Percentiles rank a stretch among this genome's conserved stretches.
phyloP scores from a whole-genome alignment of 2,113 vertebrate genomes.

The Sander vitreus region DNA sequence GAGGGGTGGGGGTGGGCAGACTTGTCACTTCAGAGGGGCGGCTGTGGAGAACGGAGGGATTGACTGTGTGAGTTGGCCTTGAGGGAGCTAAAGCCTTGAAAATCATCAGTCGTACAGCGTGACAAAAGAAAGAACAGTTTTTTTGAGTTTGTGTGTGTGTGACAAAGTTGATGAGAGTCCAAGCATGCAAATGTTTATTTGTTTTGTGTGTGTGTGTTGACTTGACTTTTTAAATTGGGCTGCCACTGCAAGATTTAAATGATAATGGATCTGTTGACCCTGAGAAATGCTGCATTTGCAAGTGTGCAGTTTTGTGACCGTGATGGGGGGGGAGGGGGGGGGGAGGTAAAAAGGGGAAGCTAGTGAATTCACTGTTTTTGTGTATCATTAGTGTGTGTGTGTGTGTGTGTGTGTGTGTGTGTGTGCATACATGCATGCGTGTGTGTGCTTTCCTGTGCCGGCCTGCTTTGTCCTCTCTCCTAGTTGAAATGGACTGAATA shows the following conservation, averaged over 20 bases:
- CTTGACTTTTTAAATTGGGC: slow-evolving; percentile 62
- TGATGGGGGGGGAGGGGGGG: background rate
- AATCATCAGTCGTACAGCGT: slow-evolving; percentile 1
- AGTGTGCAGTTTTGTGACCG: slow-evolving; percentile 36
- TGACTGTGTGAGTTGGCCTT: slow-evolving; percentile 64
- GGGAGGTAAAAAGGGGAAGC: background rate
- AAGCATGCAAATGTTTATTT: slow-evolving; percentile 44
- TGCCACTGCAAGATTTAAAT: slow-evolving; percentile 76
- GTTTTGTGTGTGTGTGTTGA: slow-evolving; percentile 39
- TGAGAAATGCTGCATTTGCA: slow-evolving; percentile 75
- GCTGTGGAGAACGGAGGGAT: slow-evolving; percentile 31
- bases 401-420: slow-evolving; percentile 2
- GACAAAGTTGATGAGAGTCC: slow-evolving; percentile 48
- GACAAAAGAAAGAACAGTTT: slow-evolving; percentile 50
- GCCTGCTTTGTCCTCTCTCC: slow-evolving; percentile 43
- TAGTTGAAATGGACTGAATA: slow-evolving; percentile 41
- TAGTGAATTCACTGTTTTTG: slow-evolving; percentile 10
- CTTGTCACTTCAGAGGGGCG: slow-evolving; percentile 61
- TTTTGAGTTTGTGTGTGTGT: slow-evolving; percentile 26
- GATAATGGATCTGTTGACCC: slow-evolving; percentile 78
- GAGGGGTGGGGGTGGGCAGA: slow-evolving; percentile 48
- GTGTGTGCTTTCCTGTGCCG: background rate
- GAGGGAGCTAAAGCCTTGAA: slow-evolving; percentile 59
- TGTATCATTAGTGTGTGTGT: background rate
- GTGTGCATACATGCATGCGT: background rate